Conservation (phyloP, 2,797 vertebrate species). For the Hydrocynus forskahlii region DNA sequence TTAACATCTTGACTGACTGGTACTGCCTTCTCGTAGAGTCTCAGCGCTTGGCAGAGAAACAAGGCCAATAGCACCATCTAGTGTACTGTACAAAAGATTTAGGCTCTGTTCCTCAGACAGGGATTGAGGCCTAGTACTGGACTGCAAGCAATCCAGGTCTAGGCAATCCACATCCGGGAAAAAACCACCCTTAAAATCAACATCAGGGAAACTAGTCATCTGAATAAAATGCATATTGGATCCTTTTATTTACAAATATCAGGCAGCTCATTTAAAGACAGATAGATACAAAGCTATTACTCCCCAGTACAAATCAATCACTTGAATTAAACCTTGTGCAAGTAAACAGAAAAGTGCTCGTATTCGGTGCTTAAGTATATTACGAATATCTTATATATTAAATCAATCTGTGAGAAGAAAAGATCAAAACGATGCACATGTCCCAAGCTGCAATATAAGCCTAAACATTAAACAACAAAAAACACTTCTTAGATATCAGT, state of each 20-base stretch:
- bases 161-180: too few relatives aligned
- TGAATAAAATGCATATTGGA: constrained; percentile 39
- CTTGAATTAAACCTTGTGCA: constrained; percentile 14
- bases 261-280: background rate
- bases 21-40: too few relatives aligned
- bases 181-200: background rate
- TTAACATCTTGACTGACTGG: background rate
- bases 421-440: background rate
- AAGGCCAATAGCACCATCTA: constrained; percentile 28
- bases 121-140: too few relatives aligned
- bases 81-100: background rate
- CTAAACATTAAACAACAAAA: background rate
- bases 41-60: background rate
- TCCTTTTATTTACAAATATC: constrained; percentile 73
- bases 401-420: background rate
- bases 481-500: background rate
- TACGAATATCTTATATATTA: background rate
- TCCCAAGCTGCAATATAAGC: background rate
- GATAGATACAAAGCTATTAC: background rate
- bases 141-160: too few relatives aligned
- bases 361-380: constrained; percentile 30
- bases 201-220: background rate
- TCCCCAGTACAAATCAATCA: constrained; percentile 5
- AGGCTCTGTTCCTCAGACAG: too few relatives aligned
- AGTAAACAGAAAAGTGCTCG: background rate